Evolutionary conservation across 2,113 vertebrate species (phyloP), one percentile per base, ranked within the genome.

Genomic region (Phaethornis superciliosus): DNA sequence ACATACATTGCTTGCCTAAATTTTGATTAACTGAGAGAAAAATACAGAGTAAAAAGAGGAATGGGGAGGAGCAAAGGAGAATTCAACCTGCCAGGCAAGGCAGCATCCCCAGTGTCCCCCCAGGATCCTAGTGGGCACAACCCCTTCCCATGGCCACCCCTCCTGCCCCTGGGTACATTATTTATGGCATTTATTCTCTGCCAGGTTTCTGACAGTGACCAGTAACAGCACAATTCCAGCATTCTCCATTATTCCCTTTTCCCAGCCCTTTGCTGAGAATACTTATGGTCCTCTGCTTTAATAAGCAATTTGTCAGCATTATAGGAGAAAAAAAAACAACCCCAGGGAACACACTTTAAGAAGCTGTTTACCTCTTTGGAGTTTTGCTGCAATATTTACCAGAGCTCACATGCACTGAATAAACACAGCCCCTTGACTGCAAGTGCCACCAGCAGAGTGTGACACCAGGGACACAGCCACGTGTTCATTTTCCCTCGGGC

Each of bases 241-340:
- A 22, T 58, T 49, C 81, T 24, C 52, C 55, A 40, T 42, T 24
- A 72, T 37, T 68, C 37, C 15, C 23, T 33, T 51, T 56, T 33
- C 22, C 23, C 27, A 37, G 0, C 9, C 55, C 59, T 44, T 26
- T 4, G 4, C 4, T 37, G 32, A 40, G 68, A 63, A 40, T 1
- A 52, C 70, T 23, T n/a, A 22, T 3, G 1, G 2, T 5, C 7
- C 12, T 69, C 49, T 0, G 2, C 28, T 69, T 56, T 33, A 93
- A 60, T 42, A 76, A 60, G 60, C 7, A 63, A 81, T 49, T 65
- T 83, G 21, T 62, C 42, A 56, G 35, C 63, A 52, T 83, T 44
- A 64, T 15, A 60, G 5, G 42, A 63, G 8, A 78, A 56, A 6
- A 40, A 65, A 84, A 37, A 74, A 74, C 5, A 17, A 15, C 14